A percentile compares a stretch with the other conserved stretches of the same genome.
These are phyloP conservation scores for Leontopithecus rosalia DNA, from an alignment of 2,797 vertebrate genomes.

Conservation along the genomic window DNA sequence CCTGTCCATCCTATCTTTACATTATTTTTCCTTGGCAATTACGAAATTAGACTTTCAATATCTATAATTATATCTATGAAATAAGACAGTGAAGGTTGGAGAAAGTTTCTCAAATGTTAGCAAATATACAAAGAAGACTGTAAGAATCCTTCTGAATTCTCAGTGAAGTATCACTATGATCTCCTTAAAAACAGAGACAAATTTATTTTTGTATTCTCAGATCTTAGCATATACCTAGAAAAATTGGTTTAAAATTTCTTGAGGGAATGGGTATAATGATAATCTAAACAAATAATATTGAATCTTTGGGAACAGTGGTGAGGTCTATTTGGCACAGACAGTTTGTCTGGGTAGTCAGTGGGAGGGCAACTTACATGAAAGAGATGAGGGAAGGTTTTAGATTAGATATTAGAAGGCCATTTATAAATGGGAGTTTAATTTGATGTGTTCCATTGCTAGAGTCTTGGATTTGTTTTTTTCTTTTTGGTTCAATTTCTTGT, in stretches of 20 bases:
- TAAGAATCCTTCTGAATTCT: not conserved
- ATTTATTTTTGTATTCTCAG: not conserved
- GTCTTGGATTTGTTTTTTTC: too few species aligned
- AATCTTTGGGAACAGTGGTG: not conserved
- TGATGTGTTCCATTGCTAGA: too few species aligned
- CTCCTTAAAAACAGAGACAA: not conserved
- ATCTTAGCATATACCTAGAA: not conserved
- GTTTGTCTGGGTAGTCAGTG: not conserved
- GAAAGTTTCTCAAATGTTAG: conserved; percentile 26
- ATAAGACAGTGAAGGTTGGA: not conserved
- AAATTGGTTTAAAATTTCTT: conserved; percentile 1
- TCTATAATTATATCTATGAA: not conserved
- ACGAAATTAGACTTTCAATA: not conserved
- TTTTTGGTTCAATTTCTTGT: too few species aligned
- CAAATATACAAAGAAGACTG: not conserved
- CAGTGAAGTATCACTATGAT: not conserved
- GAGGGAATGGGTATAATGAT: not conserved
- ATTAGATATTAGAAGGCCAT: not conserved
- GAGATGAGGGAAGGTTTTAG: not conserved
- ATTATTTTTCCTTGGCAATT: not conserved
- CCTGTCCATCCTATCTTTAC: not conserved
- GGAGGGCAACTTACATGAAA: not conserved
- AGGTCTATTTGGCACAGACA: not conserved
- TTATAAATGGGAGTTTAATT: too few species aligned
- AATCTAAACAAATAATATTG: not conserved